Conservation (phyloP, 2,113 vertebrate species). For the Oreochromis tanganicae region DNA sequence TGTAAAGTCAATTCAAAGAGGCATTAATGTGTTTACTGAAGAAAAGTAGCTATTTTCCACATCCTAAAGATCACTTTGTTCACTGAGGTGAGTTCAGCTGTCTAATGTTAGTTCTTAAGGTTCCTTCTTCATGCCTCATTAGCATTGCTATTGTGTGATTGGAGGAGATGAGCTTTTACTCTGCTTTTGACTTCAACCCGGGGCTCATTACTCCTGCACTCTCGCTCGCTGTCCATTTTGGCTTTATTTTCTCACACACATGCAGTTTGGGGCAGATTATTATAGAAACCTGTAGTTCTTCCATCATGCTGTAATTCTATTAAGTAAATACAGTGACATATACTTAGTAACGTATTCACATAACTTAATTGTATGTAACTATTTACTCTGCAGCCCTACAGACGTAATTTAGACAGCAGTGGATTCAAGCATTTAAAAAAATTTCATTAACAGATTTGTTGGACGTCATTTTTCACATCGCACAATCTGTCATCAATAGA, state of each 20-base stretch:
- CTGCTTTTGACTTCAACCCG: constrained; percentile 42
- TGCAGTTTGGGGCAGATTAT: neutral
- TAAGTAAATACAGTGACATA: neutral
- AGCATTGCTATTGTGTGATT: constrained; percentile 50
- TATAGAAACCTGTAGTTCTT: neutral
- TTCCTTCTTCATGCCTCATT: constrained; percentile 53
- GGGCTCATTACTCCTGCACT: constrained; percentile 40
- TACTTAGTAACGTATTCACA: neutral
- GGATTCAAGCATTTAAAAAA: neutral
- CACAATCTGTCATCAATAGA: neutral
- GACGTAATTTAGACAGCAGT: neutral
- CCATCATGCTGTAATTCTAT: neutral
- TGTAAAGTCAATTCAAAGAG: constrained; percentile 12
- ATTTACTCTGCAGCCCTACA: neutral
- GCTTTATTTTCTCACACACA: neutral
- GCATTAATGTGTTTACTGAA: constrained; percentile 39
- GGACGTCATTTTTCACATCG: neutral
- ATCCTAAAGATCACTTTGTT: constrained; percentile 30
- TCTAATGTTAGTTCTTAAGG: constrained; percentile 43
- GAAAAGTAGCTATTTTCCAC: constrained; percentile 20
- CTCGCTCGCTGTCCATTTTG: constrained; percentile 1
- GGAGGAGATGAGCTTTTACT: constrained; percentile 57
- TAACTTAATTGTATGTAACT: neutral
- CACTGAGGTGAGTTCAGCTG: constrained; percentile 36
- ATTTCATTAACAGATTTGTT: constrained; percentile 3